Evolutionary conservation across 2,113 vertebrate species (phyloP).

Genomic region (Romanogobio albipinnatus): DNA sequence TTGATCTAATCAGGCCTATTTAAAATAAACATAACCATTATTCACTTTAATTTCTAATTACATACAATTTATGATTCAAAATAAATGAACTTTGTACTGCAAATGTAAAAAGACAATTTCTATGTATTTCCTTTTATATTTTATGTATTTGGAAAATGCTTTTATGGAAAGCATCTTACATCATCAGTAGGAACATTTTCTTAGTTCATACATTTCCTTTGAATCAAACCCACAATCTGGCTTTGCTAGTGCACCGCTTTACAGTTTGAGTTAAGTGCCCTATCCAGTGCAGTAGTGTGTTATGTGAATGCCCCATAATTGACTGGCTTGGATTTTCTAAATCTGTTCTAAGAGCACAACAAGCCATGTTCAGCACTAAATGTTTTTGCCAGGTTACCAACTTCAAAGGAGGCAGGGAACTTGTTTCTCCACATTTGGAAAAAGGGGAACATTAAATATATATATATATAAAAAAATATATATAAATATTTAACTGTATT

Average conservation of each 20-base stretch:
- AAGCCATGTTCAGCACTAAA: neutral
- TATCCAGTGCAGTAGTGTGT: neutral
- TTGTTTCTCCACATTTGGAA: neutral
- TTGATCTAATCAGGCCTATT: neutral
- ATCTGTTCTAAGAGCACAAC: neutral
- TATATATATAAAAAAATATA: no score
- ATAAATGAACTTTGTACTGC: neutral
- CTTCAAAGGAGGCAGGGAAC: neutral
- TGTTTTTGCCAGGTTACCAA: slow-evolving; percentile 1
- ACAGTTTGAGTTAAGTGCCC: neutral
- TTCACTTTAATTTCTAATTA: neutral
- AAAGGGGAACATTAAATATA: neutral
- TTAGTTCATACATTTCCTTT: neutral
- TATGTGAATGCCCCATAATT: neutral
- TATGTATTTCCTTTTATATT: neutral
- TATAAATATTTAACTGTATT: no score
- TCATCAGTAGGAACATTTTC: neutral
- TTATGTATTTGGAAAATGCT: neutral
- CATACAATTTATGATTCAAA: neutral
- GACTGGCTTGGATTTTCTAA: neutral
- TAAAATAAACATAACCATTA: neutral
- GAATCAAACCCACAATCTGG: neutral
- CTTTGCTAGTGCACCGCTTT: neutral
- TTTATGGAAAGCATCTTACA: no score
- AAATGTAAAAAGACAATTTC: neutral